Evolutionary conservation across 92 coral and sea anemone genomes (phyloP).

Genomic region (Epizoanthus illoricatus): DNA sequence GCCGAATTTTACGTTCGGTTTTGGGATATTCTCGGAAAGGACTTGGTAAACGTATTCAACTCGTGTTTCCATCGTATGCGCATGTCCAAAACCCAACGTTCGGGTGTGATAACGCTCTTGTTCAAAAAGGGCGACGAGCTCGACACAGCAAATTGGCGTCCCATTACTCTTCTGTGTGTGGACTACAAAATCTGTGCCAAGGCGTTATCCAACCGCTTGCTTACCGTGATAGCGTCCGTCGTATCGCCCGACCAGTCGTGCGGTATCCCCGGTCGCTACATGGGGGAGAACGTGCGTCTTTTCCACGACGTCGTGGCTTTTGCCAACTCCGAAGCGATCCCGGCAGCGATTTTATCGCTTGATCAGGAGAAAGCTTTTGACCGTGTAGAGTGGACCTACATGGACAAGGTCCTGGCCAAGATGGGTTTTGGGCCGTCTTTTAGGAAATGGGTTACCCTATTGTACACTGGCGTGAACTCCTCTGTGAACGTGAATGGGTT

Average conservation of each 20-base stretch:
- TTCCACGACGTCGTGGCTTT: slow-evolving; percentile 14
- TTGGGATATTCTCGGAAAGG: slow-evolving; percentile 53
- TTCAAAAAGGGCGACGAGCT: slow-evolving; percentile 51
- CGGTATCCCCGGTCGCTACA: slow-evolving; percentile 47
- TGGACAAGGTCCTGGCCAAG: slow-evolving; percentile 16
- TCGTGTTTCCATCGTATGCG: neutral
- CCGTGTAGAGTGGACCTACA: slow-evolving; percentile 53
- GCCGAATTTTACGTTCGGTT: slow-evolving; percentile 53
- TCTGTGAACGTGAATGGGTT: slow-evolving; percentile 54
- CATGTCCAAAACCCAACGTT: slow-evolving; percentile 41
- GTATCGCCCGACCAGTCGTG: slow-evolving; percentile 49
- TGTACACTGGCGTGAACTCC: slow-evolving; percentile 45
- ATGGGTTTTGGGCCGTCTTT: slow-evolving; percentile 63
- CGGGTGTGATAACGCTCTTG: slow-evolving; percentile 38
- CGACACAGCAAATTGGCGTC: slow-evolving; percentile 60
- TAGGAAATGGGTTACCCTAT: slow-evolving; percentile 31
- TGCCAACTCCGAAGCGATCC: neutral
- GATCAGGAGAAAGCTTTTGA: slow-evolving; percentile 68
- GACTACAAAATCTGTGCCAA: slow-evolving; percentile 55
- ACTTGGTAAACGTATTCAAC: slow-evolving; percentile 50
- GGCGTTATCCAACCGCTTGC: slow-evolving; percentile 34
- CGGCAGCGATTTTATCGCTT: slow-evolving; percentile 42
- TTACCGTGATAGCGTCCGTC: slow-evolving; percentile 21
- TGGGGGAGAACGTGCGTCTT: slow-evolving; percentile 43
- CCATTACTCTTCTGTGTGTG: slow-evolving; percentile 48